Percentiles rank a stretch among this genome's conserved stretches.
Conservation (phyloP, 2,797 vertebrate species). For the Bucorvus abyssinicus region DNA sequence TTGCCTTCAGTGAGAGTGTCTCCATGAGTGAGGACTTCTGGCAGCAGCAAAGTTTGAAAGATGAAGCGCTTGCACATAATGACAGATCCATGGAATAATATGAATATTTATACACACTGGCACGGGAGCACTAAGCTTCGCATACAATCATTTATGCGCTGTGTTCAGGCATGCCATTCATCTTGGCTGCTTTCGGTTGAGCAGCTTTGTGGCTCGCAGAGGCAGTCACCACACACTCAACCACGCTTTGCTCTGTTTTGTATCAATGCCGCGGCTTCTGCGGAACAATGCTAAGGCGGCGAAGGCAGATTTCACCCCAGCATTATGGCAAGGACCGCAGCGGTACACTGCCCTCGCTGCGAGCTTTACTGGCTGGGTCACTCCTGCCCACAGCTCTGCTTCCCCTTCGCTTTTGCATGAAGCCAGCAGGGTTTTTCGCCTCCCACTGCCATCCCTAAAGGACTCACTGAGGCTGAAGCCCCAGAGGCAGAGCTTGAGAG, state of each 20-base stretch:
- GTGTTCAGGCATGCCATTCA: background rate
- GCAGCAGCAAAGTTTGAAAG: conserved; percentile 14
- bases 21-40: conserved; percentile 12
- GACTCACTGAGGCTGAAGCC: background rate
- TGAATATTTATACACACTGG: conserved; percentile 27
- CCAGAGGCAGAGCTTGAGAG: background rate
- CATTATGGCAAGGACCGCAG: rapidly evolving
- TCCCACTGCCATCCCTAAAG: background rate
- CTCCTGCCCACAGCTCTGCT: background rate
- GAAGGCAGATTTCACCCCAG: background rate
- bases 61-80: conserved; percentile 4
- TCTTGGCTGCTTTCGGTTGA: background rate
- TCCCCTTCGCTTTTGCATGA: background rate
- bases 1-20: background rate
- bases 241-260: background rate
- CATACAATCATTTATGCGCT: background rate
- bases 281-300: background rate
- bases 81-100: conserved; percentile 30
- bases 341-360: rapidly evolving
- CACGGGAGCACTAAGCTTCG: background rate
- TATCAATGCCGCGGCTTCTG: background rate
- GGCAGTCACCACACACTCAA: background rate
- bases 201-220: background rate
- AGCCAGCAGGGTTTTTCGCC: background rate
- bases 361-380: background rate